phyloP scores from a whole-genome alignment of 1,140 invertebrate species.

The Zelostemma sp. region DNA sequence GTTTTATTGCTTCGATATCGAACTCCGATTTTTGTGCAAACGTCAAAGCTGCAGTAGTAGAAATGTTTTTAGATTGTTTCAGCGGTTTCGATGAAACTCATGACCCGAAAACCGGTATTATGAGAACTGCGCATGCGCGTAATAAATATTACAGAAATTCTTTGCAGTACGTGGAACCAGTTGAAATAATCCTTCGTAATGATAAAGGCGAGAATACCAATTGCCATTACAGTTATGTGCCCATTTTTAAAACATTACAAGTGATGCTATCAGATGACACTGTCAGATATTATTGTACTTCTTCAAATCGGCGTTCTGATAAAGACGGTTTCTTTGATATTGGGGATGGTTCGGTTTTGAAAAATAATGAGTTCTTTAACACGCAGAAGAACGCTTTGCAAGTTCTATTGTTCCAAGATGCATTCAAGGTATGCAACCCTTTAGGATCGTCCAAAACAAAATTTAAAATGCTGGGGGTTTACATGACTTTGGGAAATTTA shows the following conservation, averaged over 20 bases:
- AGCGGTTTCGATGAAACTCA: no score
- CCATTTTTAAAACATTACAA: conserved; percentile 8
- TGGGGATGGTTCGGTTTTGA: background rate
- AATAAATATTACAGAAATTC: no score
- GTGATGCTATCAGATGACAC: background rate
- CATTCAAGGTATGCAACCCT: conserved; percentile 4
- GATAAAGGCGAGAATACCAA: background rate
- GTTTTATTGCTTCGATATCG: no score
- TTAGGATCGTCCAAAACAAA: background rate
- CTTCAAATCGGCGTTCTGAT: background rate
- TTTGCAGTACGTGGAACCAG: no score
- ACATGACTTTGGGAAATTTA: background rate
- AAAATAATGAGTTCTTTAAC: background rate
- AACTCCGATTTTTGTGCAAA: no score
- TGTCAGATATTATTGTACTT: background rate
- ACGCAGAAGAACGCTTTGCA: background rate
- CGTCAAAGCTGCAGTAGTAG: no score
- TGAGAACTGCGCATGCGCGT: no score
- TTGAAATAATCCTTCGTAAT: no score
- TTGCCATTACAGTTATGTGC: background rate
- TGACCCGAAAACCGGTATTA: no score
- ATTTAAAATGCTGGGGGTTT: background rate
- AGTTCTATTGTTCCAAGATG: conserved; percentile 8
- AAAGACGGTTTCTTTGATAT: background rate
- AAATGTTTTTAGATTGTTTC: no score